These are phyloP conservation scores for Entomobrya multifasciata DNA, from an alignment of 2,888 invertebrate species.

Conservation along the genomic window DNA sequence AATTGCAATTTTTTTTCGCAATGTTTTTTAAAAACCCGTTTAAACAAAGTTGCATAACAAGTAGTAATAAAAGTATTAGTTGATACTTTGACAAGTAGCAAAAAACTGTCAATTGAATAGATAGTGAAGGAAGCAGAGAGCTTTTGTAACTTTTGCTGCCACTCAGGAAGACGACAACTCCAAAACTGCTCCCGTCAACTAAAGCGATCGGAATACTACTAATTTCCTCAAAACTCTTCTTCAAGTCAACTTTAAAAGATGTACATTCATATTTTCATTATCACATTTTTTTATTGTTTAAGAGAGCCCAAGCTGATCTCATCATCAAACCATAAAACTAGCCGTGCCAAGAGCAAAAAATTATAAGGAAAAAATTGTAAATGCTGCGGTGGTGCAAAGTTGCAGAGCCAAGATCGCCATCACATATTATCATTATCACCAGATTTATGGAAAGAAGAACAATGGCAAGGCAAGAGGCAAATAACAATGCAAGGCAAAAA, in stretches of 20 bases:
- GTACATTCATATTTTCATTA: constrained; percentile 1
- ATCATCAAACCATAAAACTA: background rate
- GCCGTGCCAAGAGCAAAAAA: background rate
- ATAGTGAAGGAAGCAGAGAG: background rate
- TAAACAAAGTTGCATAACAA: too few species aligned
- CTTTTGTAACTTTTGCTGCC: background rate
- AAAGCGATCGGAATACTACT: background rate
- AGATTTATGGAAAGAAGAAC: background rate
- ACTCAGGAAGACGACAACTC: background rate
- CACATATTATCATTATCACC: background rate
- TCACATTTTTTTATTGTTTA: background rate
- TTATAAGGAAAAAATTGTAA: background rate
- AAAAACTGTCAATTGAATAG: background rate
- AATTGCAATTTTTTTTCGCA: too few species aligned
- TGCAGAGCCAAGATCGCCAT: background rate
- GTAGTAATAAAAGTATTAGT: background rate
- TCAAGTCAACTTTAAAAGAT: too few species aligned
- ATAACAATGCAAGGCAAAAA: background rate
- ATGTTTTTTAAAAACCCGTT: too few species aligned
- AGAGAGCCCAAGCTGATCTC: constrained; percentile 15
- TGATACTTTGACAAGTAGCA: background rate
- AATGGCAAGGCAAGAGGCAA: background rate
- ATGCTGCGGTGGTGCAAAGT: background rate
- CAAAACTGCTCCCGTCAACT: constrained; percentile 10
- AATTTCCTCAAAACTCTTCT: constrained; percentile 9